Conservation (phyloP, 2,113 vertebrate species). For the Sander vitreus region DNA sequence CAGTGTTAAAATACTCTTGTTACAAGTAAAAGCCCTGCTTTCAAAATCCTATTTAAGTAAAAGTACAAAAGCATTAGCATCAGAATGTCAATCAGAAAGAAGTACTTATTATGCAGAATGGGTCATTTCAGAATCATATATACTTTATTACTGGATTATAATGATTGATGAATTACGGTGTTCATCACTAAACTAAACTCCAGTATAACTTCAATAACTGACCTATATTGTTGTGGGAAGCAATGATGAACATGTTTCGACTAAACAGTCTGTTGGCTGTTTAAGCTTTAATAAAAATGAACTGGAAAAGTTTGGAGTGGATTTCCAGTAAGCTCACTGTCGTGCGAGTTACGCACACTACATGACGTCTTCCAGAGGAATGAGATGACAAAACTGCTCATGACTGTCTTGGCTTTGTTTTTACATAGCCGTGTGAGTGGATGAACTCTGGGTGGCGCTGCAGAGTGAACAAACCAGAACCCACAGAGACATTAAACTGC, state of each 20-base stretch:
- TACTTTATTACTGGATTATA: too few relatives aligned
- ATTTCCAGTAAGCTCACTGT: slow-evolving; percentile 12
- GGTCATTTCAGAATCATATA: too few relatives aligned
- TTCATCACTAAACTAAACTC: too few relatives aligned
- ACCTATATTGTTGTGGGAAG: too few relatives aligned
- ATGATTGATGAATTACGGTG: too few relatives aligned
- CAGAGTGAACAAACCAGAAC: not conserved
- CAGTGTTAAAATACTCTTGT: too few relatives aligned
- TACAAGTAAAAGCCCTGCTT: too few relatives aligned
- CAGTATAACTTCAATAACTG: not conserved
- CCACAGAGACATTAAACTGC: not conserved
- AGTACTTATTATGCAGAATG: too few relatives aligned
- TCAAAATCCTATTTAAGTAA: too few relatives aligned
- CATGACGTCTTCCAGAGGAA: not conserved
- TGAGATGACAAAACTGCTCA: slow-evolving; percentile 6
- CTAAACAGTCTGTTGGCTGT: not conserved
- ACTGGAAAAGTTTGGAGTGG: not conserved
- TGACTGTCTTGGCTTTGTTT: not conserved
- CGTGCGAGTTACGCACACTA: not conserved
- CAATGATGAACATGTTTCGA: not conserved
- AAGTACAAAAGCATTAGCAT: too few relatives aligned
- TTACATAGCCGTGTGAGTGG: not conserved
- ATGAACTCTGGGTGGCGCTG: not conserved
- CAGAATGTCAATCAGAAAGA: too few relatives aligned
- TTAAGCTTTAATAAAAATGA: not conserved